phyloP scores from a whole-genome alignment of 2,888 invertebrate species.

The Chloroclystis v-ata region DNA sequence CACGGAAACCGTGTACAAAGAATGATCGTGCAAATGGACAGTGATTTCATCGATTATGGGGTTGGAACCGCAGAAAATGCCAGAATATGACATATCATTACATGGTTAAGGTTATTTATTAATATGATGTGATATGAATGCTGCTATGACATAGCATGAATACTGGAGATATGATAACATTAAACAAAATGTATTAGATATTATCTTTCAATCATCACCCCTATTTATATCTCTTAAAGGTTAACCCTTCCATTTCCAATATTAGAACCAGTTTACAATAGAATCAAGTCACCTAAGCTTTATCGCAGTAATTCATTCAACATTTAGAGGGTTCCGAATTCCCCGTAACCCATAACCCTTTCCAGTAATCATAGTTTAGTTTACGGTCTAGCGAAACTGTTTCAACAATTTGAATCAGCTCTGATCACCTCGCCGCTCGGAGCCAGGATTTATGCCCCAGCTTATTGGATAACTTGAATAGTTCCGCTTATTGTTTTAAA shows the following conservation, averaged over 20 bases:
- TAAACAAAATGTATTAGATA: no score
- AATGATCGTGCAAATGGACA: no score
- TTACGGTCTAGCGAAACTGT: constrained; percentile 10
- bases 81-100: neutral
- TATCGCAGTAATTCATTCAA: neutral
- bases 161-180: no score
- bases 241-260: no score
- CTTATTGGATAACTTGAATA: constrained; percentile 28
- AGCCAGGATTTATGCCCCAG: constrained; percentile 22
- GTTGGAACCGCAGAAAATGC: no score
- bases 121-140: neutral
- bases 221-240: no score
- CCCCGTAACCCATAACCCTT: neutral
- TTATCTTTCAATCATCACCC: no score
- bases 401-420: constrained; percentile 19
- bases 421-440: constrained; percentile 16
- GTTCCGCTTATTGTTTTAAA: constrained; percentile 26
- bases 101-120: no score
- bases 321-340: neutral
- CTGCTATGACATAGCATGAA: no score
- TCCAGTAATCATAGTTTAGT: neutral
- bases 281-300: neutral
- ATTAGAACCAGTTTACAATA: no score
- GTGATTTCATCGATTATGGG: no score
- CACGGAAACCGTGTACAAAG: no score